Evolutionary conservation across 1,140 invertebrate genomes (phyloP), one percentile per base, ranked within the genome.

Genomic region (Wasmannia auropunctata): DNA sequence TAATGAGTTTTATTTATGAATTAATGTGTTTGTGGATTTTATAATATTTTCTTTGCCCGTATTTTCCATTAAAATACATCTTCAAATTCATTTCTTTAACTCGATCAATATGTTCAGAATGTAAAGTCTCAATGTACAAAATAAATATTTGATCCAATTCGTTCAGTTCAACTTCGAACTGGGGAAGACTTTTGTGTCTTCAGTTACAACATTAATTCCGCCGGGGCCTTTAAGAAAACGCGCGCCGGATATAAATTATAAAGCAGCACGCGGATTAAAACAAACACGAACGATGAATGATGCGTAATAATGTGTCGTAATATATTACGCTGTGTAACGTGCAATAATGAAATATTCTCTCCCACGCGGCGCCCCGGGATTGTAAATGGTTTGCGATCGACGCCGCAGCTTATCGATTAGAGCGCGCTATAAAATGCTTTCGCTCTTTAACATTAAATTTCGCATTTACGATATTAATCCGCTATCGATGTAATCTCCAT

Each of bases 371-470:
- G 67, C 51, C n/a, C n/a, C 51, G 34, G 65, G 22, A 58, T 81
- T 70, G 67, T 46, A 74, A 83, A 83, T 74, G 79, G 51, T 60
- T 16, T n/a, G 51, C 67, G 79, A 83, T 83, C 67, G 76, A 79
- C 76, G 60, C 76, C 60, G 67, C 67, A 83, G 28, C 54, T 83
- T 74, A 83, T 74, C 79, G 79, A 83, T 83, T 72, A 58, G 70
- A 72, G 40, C 67, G 40, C 67, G 67, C 14, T 58, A 34, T 74
- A 83, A 83, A 83, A 83, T 70, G 79, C 51, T 70, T 70, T 81
- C 46, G 65, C 79, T 81, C 79, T 83, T 83, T 74, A 83, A 83
- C 67, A 43, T 83, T 72, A 83, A 83, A 83, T 83, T 83, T 83
- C 51, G 25, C 51, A 67, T 40, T 83, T 28, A 28, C 79, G 54